Conservation (phyloP, 2,888 invertebrate species). For the Euplexia lucipara region DNA sequence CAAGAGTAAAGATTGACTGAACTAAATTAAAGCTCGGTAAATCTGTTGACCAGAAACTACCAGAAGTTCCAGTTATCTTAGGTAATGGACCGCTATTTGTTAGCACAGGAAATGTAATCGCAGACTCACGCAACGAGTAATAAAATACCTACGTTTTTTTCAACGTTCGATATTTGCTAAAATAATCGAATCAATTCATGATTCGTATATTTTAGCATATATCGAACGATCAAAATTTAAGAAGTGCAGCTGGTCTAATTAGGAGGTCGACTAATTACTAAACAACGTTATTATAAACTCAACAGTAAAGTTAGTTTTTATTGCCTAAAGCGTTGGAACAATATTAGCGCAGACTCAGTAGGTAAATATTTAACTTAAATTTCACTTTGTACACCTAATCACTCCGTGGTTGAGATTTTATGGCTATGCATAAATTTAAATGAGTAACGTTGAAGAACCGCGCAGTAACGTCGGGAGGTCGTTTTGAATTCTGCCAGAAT, state of each 20-base stretch:
- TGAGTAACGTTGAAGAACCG: constrained; percentile 67
- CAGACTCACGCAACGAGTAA: neutral
- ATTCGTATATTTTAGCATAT: neutral
- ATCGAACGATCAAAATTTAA: neutral
- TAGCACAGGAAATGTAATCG: neutral
- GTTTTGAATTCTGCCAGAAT: constrained; percentile 70
- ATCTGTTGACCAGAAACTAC: constrained; percentile 51
- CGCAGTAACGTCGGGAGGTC: constrained; percentile 60
- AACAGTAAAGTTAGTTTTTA: constrained; percentile 11
- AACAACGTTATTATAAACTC: constrained; percentile 8
- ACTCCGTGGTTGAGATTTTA: constrained; percentile 63
- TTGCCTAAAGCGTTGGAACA: constrained; percentile 25
- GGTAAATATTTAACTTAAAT: constrained; percentile 57
- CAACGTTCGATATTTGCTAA: too few species aligned
- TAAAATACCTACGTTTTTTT: neutral
- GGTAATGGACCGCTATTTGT: neutral
- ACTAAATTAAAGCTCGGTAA: constrained; percentile 64
- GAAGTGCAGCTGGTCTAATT: constrained; percentile 6
- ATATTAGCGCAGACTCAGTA: constrained; percentile 12
- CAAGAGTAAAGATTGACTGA: constrained; percentile 73
- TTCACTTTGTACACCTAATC: constrained; percentile 54
- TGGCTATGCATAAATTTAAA: constrained; percentile 73
- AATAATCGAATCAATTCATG: too few species aligned
- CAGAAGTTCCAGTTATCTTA: constrained; percentile 27
- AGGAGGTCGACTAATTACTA: neutral